Conservation (phyloP, 2,797 vertebrate genomes). For the Typhlichthys subterraneus region DNA sequence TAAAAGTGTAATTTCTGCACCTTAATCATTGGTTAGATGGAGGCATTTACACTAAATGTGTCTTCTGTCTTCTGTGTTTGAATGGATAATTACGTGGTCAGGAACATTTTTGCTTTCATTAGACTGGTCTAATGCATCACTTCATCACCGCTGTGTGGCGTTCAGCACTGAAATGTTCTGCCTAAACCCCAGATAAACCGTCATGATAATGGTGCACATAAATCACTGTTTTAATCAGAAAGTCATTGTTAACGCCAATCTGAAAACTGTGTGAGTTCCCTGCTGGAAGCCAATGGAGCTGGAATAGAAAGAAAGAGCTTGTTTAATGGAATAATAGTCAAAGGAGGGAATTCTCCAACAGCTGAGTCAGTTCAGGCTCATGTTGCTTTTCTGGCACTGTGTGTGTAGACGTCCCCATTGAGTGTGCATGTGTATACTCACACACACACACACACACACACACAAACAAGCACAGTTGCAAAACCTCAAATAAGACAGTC, state of each 20-base stretch:
- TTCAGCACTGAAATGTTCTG: constrained; percentile 11
- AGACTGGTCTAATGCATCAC: constrained; percentile 25
- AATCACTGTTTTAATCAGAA: constrained; percentile 30
- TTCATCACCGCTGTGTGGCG: constrained; percentile 20
- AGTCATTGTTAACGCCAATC: constrained; percentile 24
- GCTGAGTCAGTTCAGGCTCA: constrained; percentile 64
- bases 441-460: constrained; percentile 9
- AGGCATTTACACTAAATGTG: constrained; percentile 35
- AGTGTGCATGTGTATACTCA: constrained; percentile 5
- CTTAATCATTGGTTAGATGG: constrained; percentile 37
- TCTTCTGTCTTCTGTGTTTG: constrained; percentile 42
- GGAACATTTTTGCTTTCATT: constrained; percentile 45
- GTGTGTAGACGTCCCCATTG: constrained; percentile 27
- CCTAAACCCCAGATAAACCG: constrained; percentile 22
- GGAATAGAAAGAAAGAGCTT: constrained; percentile 58
- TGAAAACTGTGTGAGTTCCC: constrained; percentile 34
- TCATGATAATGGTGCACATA: constrained; percentile 16
- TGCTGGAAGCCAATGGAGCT: constrained; percentile 27
- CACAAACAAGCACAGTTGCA: constrained; percentile 8
- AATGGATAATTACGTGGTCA: constrained; percentile 49
- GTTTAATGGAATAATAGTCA: constrained; percentile 65
- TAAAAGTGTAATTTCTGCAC: constrained; percentile 37
- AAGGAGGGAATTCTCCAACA: constrained; percentile 57
- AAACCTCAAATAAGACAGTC: constrained; percentile 27
- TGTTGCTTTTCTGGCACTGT: constrained; percentile 61